These are phyloP conservation scores for Leuciscus idus DNA, from an alignment of 2,113 vertebrate genomes.

Conservation along the genomic window DNA sequence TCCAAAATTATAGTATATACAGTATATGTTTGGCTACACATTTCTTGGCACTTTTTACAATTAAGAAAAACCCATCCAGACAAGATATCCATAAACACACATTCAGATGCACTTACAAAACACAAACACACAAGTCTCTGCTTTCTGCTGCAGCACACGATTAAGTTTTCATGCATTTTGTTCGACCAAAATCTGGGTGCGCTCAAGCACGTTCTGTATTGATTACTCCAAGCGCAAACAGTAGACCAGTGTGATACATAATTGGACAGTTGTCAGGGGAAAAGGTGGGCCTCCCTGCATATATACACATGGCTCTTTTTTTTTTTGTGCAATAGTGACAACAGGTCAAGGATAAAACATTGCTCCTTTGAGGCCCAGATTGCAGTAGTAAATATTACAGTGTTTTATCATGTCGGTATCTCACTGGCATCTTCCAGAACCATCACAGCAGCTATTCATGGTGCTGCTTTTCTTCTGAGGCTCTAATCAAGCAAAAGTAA, in stretches of 20 bases:
- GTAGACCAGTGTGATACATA: slow-evolving; percentile 96
- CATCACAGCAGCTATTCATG: slow-evolving; percentile 27
- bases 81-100: slow-evolving; percentile 55
- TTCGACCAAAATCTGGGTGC: slow-evolving; percentile 96
- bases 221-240: slow-evolving; percentile 99
- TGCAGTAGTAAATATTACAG: slow-evolving; percentile 17
- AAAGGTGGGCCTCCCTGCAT: slow-evolving; percentile 78
- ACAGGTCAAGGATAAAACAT: slow-evolving; percentile 13
- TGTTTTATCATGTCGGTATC: not conserved
- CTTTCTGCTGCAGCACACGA: slow-evolving; percentile 86
- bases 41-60: not conserved
- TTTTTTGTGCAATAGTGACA: not conserved
- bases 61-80: not conserved
- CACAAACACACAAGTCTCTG: slow-evolving; percentile 78
- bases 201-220: slow-evolving; percentile 99
- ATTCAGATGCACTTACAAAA: slow-evolving; percentile 60
- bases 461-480: slow-evolving; percentile 62
- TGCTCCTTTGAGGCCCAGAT: slow-evolving; percentile 2
- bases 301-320: not conserved
- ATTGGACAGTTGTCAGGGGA: slow-evolving; percentile 99
- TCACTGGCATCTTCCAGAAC: slow-evolving; percentile 8
- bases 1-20: no score
- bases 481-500: slow-evolving; percentile 67
- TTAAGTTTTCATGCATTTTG: slow-evolving; percentile 99
- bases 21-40: not conserved